Evolutionary conservation across 1,140 invertebrate genomes (phyloP), one percentile per base, ranked within the genome.

Genomic region (Calosoma granatense): DNA sequence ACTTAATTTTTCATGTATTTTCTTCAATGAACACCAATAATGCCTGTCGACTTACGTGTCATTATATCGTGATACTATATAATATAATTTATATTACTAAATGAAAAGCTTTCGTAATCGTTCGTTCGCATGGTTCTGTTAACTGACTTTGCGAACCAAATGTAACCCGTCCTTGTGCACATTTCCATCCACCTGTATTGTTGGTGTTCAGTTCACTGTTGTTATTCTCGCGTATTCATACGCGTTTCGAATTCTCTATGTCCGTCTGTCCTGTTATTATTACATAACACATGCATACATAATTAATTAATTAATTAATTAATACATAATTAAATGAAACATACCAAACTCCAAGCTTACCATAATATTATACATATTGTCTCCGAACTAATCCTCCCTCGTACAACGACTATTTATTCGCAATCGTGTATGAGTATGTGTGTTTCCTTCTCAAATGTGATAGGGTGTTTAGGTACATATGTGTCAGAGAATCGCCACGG

Each of bases 401-500:
- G n/a, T n/a, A n/a, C n/a, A n/a, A n/a, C n/a, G n/a, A n/a, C n/a
- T n/a, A n/a, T n/a, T n/a, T n/a, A n/a, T n/a, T n/a, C n/a, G n/a
- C n/a, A n/a, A n/a, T n/a, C 6, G 14, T 6, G 26, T 30, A 47
- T 12, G 9, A 47, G 41, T 47, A 47, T 47, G 41, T 17, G 9
- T 47, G 41, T 47, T 47, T 47, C 26, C 14, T 30, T 30, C 26
- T 30, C 26, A 30, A n/a, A n/a, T n/a, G n/a, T n/a, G n/a, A n/a
- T n/a, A n/a, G n/a, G n/a, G n/a, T n/a, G n/a, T n/a, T n/a, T n/a
- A n/a, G n/a, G n/a, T n/a, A n/a, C n/a, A n/a, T n/a, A n/a, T n/a
- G n/a, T 20, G 62, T 66, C 72, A 61, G 72, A 74, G 61, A 73
- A 73, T 62, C 62, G 72, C 55, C 66, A 58, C 64, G 72, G 55